These are phyloP conservation scores for Enteromius afrohamiltoni DNA, from an alignment of 2,797 vertebrate genomes.

Conservation along the genomic window DNA sequence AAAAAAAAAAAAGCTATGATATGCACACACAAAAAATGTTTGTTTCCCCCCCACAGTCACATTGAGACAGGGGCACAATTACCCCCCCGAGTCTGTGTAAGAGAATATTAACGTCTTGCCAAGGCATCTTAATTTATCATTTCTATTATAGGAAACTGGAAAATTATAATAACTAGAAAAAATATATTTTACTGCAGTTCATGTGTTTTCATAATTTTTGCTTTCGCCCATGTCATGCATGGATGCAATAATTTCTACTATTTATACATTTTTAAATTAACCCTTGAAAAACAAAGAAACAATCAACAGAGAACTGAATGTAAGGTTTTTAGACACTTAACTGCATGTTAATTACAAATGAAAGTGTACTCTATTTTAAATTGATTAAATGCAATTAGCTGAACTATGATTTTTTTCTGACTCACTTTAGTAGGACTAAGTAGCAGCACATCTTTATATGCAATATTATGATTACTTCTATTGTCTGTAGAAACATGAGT, in stretches of 20 bases:
- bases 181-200: no score
- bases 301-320: neutral
- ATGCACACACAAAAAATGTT: neutral
- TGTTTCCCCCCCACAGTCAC: neutral
- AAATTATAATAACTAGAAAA: neutral
- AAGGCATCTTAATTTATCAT: neutral
- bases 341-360: neutral
- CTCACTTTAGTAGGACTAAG: neutral
- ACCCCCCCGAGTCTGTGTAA: neutral
- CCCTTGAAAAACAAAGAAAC: neutral
- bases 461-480: neutral
- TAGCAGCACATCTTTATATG: neutral
- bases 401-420: neutral
- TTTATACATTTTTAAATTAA: neutral
- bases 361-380: neutral
- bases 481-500: neutral
- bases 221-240: neutral
- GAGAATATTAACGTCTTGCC: slow-evolving; percentile 1
- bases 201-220: neutral
- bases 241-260: neutral
- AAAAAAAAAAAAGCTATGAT: neutral
- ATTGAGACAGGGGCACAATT: neutral
- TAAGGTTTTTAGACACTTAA: neutral
- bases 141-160: neutral
- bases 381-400: neutral